A percentile compares a stretch with the other conserved stretches of the same genome.
Evolutionary conservation across 2,888 invertebrate genomes (phyloP).

Genomic region (Allolobophora icterica): DNA sequence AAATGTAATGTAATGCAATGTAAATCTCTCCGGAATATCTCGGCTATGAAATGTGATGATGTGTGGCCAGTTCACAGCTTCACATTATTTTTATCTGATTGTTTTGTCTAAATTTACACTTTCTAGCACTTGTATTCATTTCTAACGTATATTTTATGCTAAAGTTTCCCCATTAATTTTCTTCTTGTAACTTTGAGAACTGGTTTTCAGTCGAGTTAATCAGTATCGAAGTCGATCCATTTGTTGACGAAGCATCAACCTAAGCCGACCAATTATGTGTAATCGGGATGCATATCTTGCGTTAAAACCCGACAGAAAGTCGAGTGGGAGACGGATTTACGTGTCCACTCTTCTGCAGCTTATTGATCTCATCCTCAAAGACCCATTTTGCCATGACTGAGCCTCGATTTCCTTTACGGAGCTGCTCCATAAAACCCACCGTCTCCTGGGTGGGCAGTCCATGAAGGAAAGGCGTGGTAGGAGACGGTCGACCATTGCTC

Average conservation of each 20-base stretch:
- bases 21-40: neutral
- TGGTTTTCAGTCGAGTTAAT: neutral
- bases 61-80: neutral
- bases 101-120: neutral
- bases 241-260: neutral
- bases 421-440: neutral
- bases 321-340: neutral
- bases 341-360: neutral
- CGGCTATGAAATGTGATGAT: too few relatives aligned
- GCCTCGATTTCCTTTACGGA: neutral
- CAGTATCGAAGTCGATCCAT: neutral
- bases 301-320: neutral
- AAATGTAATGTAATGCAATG: neutral
- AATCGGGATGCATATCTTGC: neutral
- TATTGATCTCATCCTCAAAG: neutral
- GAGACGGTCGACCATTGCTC: neutral
- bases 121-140: neutral
- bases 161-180: neutral
- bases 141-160: neutral
- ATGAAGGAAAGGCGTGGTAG: neutral
- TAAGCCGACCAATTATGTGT: neutral
- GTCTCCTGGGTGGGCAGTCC: neutral
- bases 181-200: neutral
- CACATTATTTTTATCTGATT: neutral
- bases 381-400: slow-evolving; percentile 1